Percentiles rank a stretch among this genome's conserved stretches.
Conservation (phyloP, 2,797 vertebrate species). For the Kryptolebias ocellatus region DNA sequence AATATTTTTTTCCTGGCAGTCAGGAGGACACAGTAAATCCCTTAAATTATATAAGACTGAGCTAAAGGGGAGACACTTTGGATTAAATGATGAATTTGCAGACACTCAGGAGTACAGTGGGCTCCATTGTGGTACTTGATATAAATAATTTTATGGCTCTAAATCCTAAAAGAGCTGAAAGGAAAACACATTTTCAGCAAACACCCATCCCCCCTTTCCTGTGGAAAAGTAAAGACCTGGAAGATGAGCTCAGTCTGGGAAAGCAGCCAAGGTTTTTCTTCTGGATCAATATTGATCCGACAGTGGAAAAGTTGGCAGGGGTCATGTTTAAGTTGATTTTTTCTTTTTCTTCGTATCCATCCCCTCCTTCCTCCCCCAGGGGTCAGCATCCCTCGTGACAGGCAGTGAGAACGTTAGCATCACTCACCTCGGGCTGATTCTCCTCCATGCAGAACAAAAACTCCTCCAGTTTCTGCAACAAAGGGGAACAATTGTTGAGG, state of each 20-base stretch:
- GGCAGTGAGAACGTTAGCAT: constrained; percentile 13
- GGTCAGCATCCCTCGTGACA: constrained; percentile 43
- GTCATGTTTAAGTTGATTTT: constrained; percentile 58
- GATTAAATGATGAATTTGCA: too few relatives aligned
- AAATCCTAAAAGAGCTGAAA: constrained; percentile 23
- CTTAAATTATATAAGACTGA: too few relatives aligned
- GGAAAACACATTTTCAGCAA: constrained; percentile 42
- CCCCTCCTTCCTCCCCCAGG: constrained; percentile 3
- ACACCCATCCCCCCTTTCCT: not conserved
- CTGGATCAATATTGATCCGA: constrained; percentile 62
- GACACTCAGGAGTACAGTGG: not conserved
- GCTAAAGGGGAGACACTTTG: too few relatives aligned
- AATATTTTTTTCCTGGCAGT: too few relatives aligned
- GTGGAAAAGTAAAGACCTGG: constrained; percentile 5
- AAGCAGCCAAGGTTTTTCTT: constrained; percentile 28
- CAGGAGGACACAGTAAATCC: too few relatives aligned
- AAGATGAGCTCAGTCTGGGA: constrained; percentile 22
- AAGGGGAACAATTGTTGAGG: constrained; percentile 67
- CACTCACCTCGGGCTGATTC: constrained; percentile 81
- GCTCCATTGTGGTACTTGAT: constrained; percentile 1
- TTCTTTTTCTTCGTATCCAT: not conserved
- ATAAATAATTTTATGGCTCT: constrained; percentile 35
- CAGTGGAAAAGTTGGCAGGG: constrained; percentile 28
- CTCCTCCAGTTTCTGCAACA: constrained; percentile 83
- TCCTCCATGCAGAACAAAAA: constrained; percentile 84